Conservation (phyloP, 2,888 invertebrate genomes). For the Drosophila algonquin region DNA sequence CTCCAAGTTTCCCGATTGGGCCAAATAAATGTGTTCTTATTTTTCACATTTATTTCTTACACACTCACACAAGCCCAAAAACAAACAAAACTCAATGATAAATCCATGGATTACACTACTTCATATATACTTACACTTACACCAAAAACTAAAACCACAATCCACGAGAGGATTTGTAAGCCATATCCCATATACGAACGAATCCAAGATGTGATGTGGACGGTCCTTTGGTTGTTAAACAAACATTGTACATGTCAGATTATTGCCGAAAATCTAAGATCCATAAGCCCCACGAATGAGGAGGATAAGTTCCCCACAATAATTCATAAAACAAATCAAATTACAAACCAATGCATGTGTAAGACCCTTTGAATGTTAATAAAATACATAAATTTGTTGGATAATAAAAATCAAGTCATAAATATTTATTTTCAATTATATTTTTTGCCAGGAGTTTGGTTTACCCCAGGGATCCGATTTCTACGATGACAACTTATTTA, state of each 20-base stretch:
- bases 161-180: too few species aligned
- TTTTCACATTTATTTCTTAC: neutral
- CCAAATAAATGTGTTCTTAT: neutral
- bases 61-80: too few species aligned
- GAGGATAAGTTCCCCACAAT: neutral
- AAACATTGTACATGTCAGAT: too few species aligned
- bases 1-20: conserved; percentile 49
- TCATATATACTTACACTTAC: too few species aligned
- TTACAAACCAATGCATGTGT: neutral
- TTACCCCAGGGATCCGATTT: conserved; percentile 8
- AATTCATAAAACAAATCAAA: neutral
- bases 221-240: too few species aligned
- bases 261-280: neutral
- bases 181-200: too few species aligned
- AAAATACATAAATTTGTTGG: neutral
- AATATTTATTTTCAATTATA: conserved; percentile 59
- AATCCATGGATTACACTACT: too few species aligned
- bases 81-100: too few species aligned
- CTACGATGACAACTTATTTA: conserved; percentile 16
- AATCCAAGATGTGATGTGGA: too few species aligned
- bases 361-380: conserved; percentile 1
- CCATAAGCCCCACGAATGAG: neutral
- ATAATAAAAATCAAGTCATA: conserved; percentile 15
- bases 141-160: too few species aligned
- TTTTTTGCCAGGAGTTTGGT: neutral